Evolutionary conservation across 2,113 vertebrate species (phyloP).

Genomic region (Cryptomyrus ogoouensis): DNA sequence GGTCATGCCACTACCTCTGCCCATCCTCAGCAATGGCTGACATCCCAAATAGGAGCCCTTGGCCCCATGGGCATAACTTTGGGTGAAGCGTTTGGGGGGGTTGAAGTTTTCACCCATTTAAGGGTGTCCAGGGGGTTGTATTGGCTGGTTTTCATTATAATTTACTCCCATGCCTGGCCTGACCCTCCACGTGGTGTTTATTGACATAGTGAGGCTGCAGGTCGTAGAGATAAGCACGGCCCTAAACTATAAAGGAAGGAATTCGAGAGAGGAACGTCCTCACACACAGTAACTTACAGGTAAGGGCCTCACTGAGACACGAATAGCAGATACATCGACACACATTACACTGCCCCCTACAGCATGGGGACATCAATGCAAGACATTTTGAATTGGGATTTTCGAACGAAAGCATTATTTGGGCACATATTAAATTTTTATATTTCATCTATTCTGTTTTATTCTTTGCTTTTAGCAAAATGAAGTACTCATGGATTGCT

Average conservation of each 20-base stretch:
- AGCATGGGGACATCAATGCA: neutral
- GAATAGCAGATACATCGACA: neutral
- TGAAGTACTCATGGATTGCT: conserved; percentile 45
- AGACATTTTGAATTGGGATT: conserved; percentile 15
- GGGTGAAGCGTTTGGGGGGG: neutral
- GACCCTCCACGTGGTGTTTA: conserved; percentile 74
- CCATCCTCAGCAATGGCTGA: neutral
- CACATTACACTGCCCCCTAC: neutral
- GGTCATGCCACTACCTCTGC: neutral
- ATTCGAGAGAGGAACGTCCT: conserved; percentile 33
- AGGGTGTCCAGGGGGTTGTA: neutral
- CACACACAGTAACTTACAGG: conserved; percentile 37
- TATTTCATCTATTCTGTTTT: conserved; percentile 25
- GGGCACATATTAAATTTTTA: neutral
- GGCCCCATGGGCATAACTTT: too few species aligned
- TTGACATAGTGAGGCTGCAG: conserved; percentile 65
- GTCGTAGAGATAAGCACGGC: conserved; percentile 56
- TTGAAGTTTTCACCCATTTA: neutral
- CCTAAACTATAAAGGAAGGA: conserved; percentile 56
- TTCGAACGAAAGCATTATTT: conserved; percentile 6
- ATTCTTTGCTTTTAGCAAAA: conserved; percentile 34
- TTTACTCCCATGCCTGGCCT: conserved; percentile 24
- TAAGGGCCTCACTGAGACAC: conserved; percentile 26
- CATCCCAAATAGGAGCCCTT: neutral
- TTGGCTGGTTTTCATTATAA: neutral